Evolutionary conservation across 2,797 vertebrate species (phyloP).

Genomic region (Hydrophis major): DNA sequence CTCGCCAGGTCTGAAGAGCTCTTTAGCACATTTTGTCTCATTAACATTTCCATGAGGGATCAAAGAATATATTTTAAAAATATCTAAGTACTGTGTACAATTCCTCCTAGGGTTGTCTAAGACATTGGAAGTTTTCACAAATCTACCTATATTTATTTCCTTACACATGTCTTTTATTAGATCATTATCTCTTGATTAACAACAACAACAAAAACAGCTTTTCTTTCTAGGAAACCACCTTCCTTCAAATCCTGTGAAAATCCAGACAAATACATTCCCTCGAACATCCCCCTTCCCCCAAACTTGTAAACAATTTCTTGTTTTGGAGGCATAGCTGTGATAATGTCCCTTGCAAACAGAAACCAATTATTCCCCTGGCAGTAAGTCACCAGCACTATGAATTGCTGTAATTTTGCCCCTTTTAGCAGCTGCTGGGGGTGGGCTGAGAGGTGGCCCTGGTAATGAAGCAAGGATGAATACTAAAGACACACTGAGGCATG

Average conservation of each 20-base stretch:
- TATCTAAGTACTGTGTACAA: conserved; percentile 47
- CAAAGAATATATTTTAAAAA: conserved; percentile 61
- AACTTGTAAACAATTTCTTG: conserved; percentile 37
- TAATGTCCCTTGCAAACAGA: conserved; percentile 51
- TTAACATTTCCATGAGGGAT: conserved; percentile 71
- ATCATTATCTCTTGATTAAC: conserved; percentile 39
- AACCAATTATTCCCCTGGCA: conserved; percentile 58
- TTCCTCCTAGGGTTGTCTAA: conserved; percentile 9
- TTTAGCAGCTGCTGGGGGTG: conserved; percentile 66
- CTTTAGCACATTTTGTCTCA: conserved; percentile 69
- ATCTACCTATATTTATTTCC: conserved; percentile 23
- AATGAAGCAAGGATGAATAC: conserved; percentile 58
- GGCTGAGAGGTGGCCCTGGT: conserved; percentile 57
- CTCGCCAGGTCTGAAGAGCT: conserved; percentile 67
- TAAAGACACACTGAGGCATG: conserved; percentile 50
- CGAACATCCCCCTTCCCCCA: not conserved
- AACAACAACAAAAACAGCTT: conserved; percentile 26
- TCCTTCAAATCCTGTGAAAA: conserved; percentile 12
- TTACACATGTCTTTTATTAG: conserved; percentile 35
- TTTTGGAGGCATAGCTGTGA: conserved; percentile 27
- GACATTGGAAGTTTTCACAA: conserved; percentile 14
- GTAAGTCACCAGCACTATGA: conserved; percentile 65
- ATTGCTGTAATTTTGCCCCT: conserved; percentile 58
- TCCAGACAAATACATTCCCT: not conserved
- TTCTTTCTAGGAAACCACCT: conserved; percentile 16